phyloP scores from a whole-genome alignment of 2,888 invertebrate species.

The Clivina fossor region DNA sequence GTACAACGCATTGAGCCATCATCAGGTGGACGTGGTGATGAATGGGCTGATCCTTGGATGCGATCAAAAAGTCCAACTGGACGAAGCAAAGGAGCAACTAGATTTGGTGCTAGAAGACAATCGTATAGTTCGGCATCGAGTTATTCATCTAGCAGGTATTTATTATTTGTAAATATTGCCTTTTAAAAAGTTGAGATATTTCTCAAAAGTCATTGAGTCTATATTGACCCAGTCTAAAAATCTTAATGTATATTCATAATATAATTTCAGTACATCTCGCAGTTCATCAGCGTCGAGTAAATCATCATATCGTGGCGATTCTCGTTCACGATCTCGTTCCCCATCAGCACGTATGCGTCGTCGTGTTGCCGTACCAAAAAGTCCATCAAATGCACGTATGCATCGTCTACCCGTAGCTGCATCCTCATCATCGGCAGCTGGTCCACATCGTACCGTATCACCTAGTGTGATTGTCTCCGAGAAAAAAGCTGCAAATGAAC shows the following conservation, averaged over 20 bases:
- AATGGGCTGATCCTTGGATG: slow-evolving; percentile 98
- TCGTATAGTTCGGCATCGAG: slow-evolving; percentile 76
- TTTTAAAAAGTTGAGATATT: background rate
- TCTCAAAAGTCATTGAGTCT: background rate
- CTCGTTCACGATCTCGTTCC: slow-evolving; percentile 59
- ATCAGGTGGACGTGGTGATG: slow-evolving; percentile 67
- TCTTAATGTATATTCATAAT: too few species aligned
- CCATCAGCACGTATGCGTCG: slow-evolving; percentile 50
- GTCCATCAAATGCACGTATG: slow-evolving; percentile 54
- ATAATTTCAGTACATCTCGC: slow-evolving; percentile 48
- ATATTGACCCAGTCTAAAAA: too few species aligned
- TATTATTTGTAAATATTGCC: background rate
- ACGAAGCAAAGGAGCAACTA: slow-evolving; percentile 58
- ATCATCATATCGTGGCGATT: slow-evolving; percentile 54
- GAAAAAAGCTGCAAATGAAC: slow-evolving; percentile 64
- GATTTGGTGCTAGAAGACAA: slow-evolving; percentile 55
- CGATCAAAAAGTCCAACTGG: slow-evolving; percentile 67
- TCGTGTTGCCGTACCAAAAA: slow-evolving; percentile 39
- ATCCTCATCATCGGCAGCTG: slow-evolving; percentile 14
- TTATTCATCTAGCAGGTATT: slow-evolving; percentile 62
- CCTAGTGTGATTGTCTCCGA: slow-evolving; percentile 67
- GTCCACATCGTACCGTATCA: slow-evolving; percentile 52
- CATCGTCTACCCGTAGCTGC: slow-evolving; percentile 42
- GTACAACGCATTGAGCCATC: slow-evolving; percentile 66
- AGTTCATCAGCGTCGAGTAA: slow-evolving; percentile 49